Percentiles rank a stretch among this genome's conserved stretches.
phyloP scores from a whole-genome alignment of 2,113 vertebrate species.

The Neolamprologus caudopunctatus region DNA sequence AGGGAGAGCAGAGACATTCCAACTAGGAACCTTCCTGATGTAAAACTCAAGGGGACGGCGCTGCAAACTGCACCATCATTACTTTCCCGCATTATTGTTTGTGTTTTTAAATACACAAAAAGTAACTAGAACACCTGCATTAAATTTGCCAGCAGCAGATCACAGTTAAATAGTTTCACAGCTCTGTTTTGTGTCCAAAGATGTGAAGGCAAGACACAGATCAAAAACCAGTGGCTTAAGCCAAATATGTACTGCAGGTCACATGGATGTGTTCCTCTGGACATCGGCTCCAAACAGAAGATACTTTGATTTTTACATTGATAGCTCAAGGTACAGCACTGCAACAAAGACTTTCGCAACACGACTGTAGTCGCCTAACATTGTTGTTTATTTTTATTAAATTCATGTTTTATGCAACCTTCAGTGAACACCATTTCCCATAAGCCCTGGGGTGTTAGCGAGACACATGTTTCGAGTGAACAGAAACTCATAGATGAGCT shows the following conservation, averaged over 20 bases:
- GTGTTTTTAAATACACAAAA: neutral
- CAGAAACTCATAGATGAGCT: neutral
- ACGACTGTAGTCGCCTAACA: neutral
- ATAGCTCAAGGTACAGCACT: neutral
- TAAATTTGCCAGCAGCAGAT: neutral
- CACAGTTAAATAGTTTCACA: neutral
- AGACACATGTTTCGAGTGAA: neutral
- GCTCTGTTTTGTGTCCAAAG: neutral
- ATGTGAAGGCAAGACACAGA: neutral
- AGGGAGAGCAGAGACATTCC: neutral
- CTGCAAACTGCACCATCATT: neutral
- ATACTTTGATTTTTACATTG: neutral
- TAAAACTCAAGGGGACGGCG: neutral
- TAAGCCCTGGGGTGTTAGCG: neutral
- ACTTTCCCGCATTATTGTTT: neutral
- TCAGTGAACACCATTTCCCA: neutral
- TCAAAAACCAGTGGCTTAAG: neutral
- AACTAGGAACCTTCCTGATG: neutral
- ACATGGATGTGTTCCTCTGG: neutral
- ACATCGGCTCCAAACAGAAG: neutral
- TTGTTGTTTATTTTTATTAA: neutral
- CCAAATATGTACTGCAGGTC: neutral
- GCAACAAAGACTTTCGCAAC: neutral
- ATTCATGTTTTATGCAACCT: neutral
- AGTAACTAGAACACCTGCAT: neutral